phyloP scores from a whole-genome alignment of 1,140 invertebrate species.

The Carcinoscorpius rotundicauda region DNA sequence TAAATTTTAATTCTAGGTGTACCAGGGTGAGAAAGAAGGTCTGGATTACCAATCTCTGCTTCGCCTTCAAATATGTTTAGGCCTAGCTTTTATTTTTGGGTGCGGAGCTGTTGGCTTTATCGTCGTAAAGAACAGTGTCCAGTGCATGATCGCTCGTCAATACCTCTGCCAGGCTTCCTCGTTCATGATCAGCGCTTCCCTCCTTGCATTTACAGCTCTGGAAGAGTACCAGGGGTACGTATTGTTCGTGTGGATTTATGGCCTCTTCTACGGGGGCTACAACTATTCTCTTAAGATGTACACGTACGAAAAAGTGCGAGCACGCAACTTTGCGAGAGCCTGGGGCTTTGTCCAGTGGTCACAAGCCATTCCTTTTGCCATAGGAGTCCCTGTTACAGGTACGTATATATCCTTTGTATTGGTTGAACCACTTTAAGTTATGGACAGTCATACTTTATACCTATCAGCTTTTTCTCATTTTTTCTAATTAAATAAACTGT shows the following conservation, averaged over 20 bases:
- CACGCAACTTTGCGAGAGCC: constrained; percentile 75
- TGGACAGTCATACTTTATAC: no score
- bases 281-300: constrained; percentile 80
- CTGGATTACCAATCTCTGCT: constrained; percentile 63
- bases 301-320: constrained; percentile 66
- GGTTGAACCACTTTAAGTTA: no score
- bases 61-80: constrained; percentile 70
- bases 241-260: constrained; percentile 37
- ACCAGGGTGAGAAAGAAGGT: constrained; percentile 64
- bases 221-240: constrained; percentile 41
- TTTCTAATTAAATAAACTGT: no score
- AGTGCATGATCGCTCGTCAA: constrained; percentile 71
- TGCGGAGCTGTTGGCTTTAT: constrained; percentile 65
- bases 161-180: constrained; percentile 61
- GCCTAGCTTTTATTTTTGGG: constrained; percentile 66
- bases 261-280: constrained; percentile 42
- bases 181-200: constrained; percentile 62
- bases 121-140: constrained; percentile 63
- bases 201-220: constrained; percentile 66
- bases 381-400: constrained; percentile 69
- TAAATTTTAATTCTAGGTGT: constrained; percentile 40
- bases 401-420: constrained; percentile 4
- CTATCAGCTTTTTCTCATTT: no score
- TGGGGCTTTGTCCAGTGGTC: constrained; percentile 81
- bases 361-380: constrained; percentile 66